Evolutionary conservation across 1,140 invertebrate species (phyloP).

Genomic region (Papilio polytes): DNA sequence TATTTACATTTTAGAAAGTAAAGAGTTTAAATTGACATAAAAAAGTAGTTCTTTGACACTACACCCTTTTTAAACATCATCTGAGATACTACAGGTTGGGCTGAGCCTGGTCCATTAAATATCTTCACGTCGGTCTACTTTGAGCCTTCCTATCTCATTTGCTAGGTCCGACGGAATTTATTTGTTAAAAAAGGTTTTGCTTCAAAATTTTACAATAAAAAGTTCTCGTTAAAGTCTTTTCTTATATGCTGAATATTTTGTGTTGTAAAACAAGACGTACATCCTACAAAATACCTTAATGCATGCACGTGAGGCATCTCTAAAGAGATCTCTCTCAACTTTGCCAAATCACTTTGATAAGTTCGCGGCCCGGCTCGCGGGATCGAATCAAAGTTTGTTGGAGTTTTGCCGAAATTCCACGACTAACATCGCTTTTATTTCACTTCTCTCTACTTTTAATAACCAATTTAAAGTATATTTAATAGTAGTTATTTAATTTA

Average conservation of each 20-base stretch:
- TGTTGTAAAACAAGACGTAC: conserved; percentile 23
- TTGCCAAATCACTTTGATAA: conserved; percentile 77
- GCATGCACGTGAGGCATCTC: conserved; percentile 49
- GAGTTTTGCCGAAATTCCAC: conserved; percentile 65
- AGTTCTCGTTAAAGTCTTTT: no score
- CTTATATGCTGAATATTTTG: not conserved
- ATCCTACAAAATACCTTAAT: conserved; percentile 34
- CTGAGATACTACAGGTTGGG: no score
- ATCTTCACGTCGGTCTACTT: no score
- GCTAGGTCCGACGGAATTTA: no score
- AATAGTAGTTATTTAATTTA: conserved; percentile 48
- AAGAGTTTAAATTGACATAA: not conserved
- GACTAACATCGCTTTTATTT: conserved; percentile 65
- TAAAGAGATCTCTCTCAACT: conserved; percentile 64
- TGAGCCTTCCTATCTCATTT: no score
- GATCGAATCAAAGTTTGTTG: conserved; percentile 69
- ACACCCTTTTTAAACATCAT: no score
- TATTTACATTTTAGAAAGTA: not conserved
- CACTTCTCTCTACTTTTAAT: conserved; percentile 62
- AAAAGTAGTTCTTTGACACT: not conserved
- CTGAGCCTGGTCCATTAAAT: no score
- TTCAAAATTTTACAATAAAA: no score
- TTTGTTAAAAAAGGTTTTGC: no score
- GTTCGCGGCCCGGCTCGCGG: conserved; percentile 62
- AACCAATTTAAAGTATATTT: conserved; percentile 52